A percentile compares a stretch with the other conserved stretches of the same genome.
phyloP scores from a whole-genome alignment of 2,888 invertebrate genomes.

The Fabriciana adippe region DNA sequence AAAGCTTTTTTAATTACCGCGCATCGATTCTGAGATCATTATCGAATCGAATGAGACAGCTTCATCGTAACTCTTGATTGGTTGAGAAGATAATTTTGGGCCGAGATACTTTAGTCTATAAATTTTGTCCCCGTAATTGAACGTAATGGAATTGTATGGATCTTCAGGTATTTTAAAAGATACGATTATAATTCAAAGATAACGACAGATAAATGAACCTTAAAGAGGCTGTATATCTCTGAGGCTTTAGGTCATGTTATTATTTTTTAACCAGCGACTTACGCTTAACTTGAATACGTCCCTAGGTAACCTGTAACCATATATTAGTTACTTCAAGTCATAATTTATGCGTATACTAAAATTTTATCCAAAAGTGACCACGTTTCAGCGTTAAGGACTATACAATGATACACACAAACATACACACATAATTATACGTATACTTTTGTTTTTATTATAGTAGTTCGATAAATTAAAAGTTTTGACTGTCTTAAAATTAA shows the following conservation, averaged over 20 bases:
- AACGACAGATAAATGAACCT: constrained; percentile 4
- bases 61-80: constrained; percentile 44
- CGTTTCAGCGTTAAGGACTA: too few species aligned
- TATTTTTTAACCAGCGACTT: background rate
- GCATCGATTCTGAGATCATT: constrained; percentile 50
- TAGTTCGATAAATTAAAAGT: too few species aligned
- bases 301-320: too few species aligned
- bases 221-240: background rate
- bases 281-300: too few species aligned
- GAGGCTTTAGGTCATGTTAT: background rate
- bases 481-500: too few species aligned
- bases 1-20: constrained; percentile 26
- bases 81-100: constrained; percentile 39
- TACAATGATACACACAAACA: too few species aligned
- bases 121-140: constrained; percentile 35
- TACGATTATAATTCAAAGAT: constrained; percentile 17
- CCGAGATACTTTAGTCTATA: constrained; percentile 29
- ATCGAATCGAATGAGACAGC: constrained; percentile 54
- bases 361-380: too few species aligned
- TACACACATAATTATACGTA: background rate
- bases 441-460: background rate
- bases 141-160: constrained; percentile 34
- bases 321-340: too few species aligned
- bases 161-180: constrained; percentile 23
- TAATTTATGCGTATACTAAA: too few species aligned